Conservation (phyloP, 2,888 invertebrate species). For the Julus scanicus region DNA sequence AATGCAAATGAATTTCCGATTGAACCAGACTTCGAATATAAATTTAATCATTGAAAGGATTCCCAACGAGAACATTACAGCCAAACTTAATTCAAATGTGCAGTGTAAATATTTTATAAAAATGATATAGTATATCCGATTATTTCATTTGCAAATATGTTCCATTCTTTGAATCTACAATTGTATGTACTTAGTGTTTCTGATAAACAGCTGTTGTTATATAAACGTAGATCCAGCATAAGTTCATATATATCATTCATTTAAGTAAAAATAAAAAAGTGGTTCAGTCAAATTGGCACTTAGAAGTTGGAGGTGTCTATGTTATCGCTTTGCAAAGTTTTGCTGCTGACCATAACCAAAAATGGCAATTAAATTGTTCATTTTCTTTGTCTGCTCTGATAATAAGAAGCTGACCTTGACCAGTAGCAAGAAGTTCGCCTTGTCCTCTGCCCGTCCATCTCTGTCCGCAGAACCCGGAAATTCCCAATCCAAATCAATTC, state of each 20-base stretch:
- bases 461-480: slow-evolving; percentile 63
- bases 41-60: neutral
- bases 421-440: slow-evolving; percentile 59
- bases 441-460: slow-evolving; percentile 58
- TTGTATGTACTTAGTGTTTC: too few species aligned
- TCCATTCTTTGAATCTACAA: neutral
- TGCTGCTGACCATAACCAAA: neutral
- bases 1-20: neutral
- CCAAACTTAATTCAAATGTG: too few species aligned
- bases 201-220: neutral
- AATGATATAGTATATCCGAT: too few species aligned
- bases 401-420: slow-evolving; percentile 57
- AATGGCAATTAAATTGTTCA: neutral
- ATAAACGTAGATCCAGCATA: too few species aligned
- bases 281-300: neutral
- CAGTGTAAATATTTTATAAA: too few species aligned
- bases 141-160: too few species aligned
- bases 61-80: too few species aligned
- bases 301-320: neutral
- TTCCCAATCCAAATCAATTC: slow-evolving; percentile 66
- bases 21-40: neutral
- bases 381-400: neutral
- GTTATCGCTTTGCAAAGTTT: too few species aligned
- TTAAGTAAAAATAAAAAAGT: neutral
- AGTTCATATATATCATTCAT: neutral